Evolutionary conservation across 2,797 vertebrate genomes (phyloP), one percentile per base, ranked within the genome.

Genomic region (Cyclopterus lumpus): DNA sequence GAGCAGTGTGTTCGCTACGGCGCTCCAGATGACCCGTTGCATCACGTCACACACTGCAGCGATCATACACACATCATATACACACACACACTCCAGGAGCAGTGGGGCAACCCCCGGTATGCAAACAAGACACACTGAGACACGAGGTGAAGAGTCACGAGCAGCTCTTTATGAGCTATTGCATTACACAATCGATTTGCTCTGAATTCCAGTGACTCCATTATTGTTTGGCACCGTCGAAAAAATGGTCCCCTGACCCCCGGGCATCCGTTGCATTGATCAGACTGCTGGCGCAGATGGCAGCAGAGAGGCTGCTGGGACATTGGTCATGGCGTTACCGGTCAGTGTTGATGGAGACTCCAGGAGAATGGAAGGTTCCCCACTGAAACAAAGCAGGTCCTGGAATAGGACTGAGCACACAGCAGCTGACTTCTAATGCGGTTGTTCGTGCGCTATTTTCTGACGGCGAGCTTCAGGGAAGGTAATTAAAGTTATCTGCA

Each of bases 401-500:
- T 30, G 53, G 60, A 67, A 77, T 44, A 54, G 51, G 30, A 42
- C 44, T 24, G 60, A 59, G 40, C 36, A 44, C 32, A 38, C 65
- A 78, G 60, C n/a, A 44, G 76, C 77, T 71, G 40, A 76, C 65
- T 76, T 75, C 60, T 51, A 67, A 65, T 78, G 80, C 67, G 34
- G 70, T 73, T 71, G 73, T 81, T 66, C 20, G 51, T 26, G 16
- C 75, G 70, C 49, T 74, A 24, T 65, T 8, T 79, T 78, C 54
- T 75, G 79, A 84, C 69, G 24, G 67, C 8, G 10, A 70, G 79
- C 80, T 70, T 67, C 57, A 59, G 69, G 77, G 67, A 77, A 73
- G 67, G 64, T 86, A 26, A 86, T 89, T 88, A 86, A 84, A 86
- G 73, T 76, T 66, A 87, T 86, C 79, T 81, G 80, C 67, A 61